Percentiles rank a stretch among this genome's conserved stretches.
Evolutionary conservation across 1,140 invertebrate species (phyloP).

Genomic region (Scaptomyza montana): DNA sequence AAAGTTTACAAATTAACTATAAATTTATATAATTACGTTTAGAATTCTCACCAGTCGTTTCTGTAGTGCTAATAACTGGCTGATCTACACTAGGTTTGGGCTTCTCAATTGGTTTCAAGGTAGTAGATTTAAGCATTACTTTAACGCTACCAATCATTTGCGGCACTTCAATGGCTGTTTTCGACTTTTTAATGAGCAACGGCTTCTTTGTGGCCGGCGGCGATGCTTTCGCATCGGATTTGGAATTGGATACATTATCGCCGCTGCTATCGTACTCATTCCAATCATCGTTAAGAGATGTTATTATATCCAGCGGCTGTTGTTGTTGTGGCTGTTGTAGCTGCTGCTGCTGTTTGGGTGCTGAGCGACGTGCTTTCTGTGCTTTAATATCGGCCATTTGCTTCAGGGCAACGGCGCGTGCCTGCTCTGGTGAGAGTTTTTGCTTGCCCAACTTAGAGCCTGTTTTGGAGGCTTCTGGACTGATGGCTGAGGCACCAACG

Average conservation of each 20-base stretch:
- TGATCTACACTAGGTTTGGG: conserved; percentile 9
- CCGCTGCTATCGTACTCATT: conserved; percentile 70
- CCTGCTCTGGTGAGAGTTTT: conserved; percentile 68
- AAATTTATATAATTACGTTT: neutral
- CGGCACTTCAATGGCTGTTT: conserved; percentile 14
- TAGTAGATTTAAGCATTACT: conserved; percentile 41
- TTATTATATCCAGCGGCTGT: conserved; percentile 56
- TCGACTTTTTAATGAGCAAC: conserved; percentile 6
- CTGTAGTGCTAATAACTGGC: neutral
- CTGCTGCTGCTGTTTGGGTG: conserved; percentile 15
- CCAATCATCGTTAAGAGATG: conserved; percentile 75
- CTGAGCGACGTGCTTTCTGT: conserved; percentile 48
- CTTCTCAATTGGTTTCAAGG: conserved; percentile 21
- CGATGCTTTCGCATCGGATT: conserved; percentile 12
- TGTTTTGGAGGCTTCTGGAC: conserved; percentile 17
- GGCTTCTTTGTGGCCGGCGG: conserved; percentile 22
- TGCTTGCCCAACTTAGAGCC: conserved; percentile 22
- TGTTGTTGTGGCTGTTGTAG: conserved; percentile 1
- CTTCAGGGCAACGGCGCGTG: conserved; percentile 69
- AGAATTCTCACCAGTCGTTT: conserved; percentile 32
- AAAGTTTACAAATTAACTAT: too few relatives aligned
- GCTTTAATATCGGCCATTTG: conserved; percentile 67
- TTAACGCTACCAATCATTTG: conserved; percentile 36
- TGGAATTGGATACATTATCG: conserved; percentile 14
- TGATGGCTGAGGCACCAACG: neutral